Base-by-base conservation (phyloP, 2,888 invertebrate genomes). In the Melanargia galathea region DNA sequence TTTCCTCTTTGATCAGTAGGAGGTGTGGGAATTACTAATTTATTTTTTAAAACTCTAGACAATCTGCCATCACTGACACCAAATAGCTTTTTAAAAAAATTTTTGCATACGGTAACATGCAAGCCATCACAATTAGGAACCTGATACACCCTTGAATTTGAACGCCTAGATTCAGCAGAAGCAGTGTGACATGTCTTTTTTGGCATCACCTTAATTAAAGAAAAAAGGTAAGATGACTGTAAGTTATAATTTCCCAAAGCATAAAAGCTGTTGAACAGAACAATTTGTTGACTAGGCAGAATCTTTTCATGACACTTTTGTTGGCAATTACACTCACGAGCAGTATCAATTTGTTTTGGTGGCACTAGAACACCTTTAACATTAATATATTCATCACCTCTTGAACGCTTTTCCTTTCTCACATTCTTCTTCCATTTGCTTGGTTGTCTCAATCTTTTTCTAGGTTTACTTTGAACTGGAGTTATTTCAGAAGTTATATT, bases 1-100 rank as follows among this genome's bases (percentile, higher is more conserved):
- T 57, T 68, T 20, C 69, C 71, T 67, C 69, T 69, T 65, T 65
- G 51, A 65, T 71, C 66, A 35, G 56, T 59, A 46, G 65, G 65
- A 58, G 68, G 45, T 40, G 57, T 45, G 26, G 45, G 20, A 46
- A 46, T 59, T 16, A 11, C 18, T 16, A n/a, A 16, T 16, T 40
- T 40, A 16, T 40, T n/a, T 18, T 40, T 40, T 18, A 40, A 40
- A 55, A 69, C 51, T 55, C 69, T 69, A 49, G 65, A 56, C 38
- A 68, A 43, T 30, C 70, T 55, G 48, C 70, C 70, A 58, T 70
- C 65, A 45, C 57, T 57, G 45, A 67, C 64, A 43, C 60, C 38
- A 64, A 69, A 66, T 52, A 64, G 35, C 57, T 67, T 45, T 45
- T 65, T 63, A 40, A 62, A 65, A 60, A 64, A 63, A 63, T 30